Base-by-base conservation (phyloP, 1,140 invertebrate genomes). In the Zaprionus camerounensis region DNA sequence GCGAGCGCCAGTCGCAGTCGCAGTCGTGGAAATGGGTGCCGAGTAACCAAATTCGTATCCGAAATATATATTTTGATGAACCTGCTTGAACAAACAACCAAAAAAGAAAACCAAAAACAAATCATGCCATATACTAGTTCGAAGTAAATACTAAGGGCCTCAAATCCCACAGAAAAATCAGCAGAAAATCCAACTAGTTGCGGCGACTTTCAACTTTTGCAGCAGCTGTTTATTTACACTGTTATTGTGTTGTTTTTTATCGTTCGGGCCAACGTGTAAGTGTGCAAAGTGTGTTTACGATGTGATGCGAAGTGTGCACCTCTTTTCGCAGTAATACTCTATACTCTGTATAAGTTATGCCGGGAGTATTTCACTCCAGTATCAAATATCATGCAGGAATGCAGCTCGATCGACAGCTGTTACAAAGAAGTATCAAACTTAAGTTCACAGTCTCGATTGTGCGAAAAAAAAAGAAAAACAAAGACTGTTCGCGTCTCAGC, bases 1-100 rank as follows among this genome's bases (percentile, higher is more conserved):
- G 84, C 64, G 80, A 90, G 75, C 81, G 75, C 70, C 85, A 84
- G 79, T 73, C 85, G 84, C 69, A 65, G 55, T 38, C 36, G 36
- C 36, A 38, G 68, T 85, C 74, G 81, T 81, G 71, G 57, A 20
- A 9, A 17, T 46, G 41, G 41, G 84, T 76, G 74, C 76, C 46
- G 58, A 76, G 46, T 44, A 67, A 34, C 58, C 12, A 66, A 65
- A 53, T 46, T 62, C 36, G 69, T 63, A 15, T 36, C 63, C 64
- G 66, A 77, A 38, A 56, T 5, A 9, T 12, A 9, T 57, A n/a
- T 36, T 57, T 67, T 20, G 4, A 57, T 44, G 72, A 76, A 76
- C 70, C 70, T 28, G 70, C 64, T 76, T 80, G 53, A 28, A 53
- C 58, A 57, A 73, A 28, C 17, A 65, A 67, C n/a, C 13, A 22